Conservation (phyloP, 2,888 invertebrate species). For the Balanococcus diminutus region DNA sequence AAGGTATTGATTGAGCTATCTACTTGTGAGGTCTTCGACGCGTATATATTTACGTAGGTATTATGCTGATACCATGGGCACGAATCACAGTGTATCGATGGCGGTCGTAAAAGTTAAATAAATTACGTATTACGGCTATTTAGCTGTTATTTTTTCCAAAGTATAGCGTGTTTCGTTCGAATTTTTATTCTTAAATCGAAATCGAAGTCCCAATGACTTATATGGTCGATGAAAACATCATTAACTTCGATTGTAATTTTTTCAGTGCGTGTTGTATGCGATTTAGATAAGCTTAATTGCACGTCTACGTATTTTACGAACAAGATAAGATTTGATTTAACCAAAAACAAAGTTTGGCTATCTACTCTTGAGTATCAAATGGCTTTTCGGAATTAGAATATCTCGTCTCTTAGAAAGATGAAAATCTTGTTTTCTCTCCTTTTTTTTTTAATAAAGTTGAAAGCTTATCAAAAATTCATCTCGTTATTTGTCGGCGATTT, state of each 20-base stretch:
- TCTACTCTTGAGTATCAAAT: not conserved
- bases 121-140: not conserved
- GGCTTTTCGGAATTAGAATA: not conserved
- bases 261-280: not conserved
- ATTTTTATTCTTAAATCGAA: not conserved
- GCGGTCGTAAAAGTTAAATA: not conserved
- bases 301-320: not conserved
- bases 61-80: not conserved
- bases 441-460: not conserved
- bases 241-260: not conserved
- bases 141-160: not conserved
- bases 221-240: not conserved
- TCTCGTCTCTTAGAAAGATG: not conserved
- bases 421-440: not conserved
- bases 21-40: not conserved
- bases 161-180: not conserved
- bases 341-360: not conserved
- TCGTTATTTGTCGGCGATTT: not conserved
- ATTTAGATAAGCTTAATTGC: not conserved
- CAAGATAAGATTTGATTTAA: not conserved
- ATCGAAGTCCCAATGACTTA: not conserved
- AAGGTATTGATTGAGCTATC: not conserved
- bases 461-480: not conserved
- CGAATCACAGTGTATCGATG: not conserved
- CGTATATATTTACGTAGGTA: not conserved